Conservation (phyloP, 2,888 invertebrate species). For the Griposia aprilina region DNA sequence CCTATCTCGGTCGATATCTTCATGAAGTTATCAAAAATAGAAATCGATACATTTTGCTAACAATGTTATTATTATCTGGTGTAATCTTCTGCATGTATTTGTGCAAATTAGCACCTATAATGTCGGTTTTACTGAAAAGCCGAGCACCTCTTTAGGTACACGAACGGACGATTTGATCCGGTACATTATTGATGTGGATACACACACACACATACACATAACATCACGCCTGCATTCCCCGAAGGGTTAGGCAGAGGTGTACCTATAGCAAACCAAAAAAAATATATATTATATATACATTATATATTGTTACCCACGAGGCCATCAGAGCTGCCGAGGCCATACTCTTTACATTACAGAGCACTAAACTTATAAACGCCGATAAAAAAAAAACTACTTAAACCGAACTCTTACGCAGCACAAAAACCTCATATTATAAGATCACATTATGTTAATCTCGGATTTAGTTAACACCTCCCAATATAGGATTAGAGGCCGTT, state of each 20-base stretch:
- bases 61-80: slow-evolving; percentile 37
- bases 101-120: slow-evolving; percentile 24
- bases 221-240: too few relatives aligned
- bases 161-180: slow-evolving; percentile 35
- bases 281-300: too few relatives aligned
- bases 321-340: slow-evolving; percentile 10
- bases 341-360: slow-evolving; percentile 18
- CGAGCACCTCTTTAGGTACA: slow-evolving; percentile 16
- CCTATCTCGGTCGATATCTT: slow-evolving; percentile 79
- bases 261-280: too few relatives aligned
- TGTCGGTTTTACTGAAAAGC: slow-evolving; percentile 19
- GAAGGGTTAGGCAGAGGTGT: too few relatives aligned
- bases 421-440: slow-evolving; percentile 69
- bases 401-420: slow-evolving; percentile 49
- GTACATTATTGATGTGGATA: slow-evolving; percentile 62
- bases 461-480: slow-evolving; percentile 80
- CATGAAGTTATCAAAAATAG: slow-evolving; percentile 66
- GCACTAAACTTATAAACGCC: slow-evolving; percentile 49
- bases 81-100: slow-evolving; percentile 29
- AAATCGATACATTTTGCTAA: slow-evolving; percentile 50
- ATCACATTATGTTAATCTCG: slow-evolving; percentile 77
- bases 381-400: slow-evolving; percentile 49
- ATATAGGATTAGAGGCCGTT: slow-evolving; percentile 78
- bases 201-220: too few relatives aligned
- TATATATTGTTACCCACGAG: slow-evolving; percentile 54